phyloP scores from a whole-genome alignment of 2,888 invertebrate genomes.

The Chloroclystis v-ata region DNA sequence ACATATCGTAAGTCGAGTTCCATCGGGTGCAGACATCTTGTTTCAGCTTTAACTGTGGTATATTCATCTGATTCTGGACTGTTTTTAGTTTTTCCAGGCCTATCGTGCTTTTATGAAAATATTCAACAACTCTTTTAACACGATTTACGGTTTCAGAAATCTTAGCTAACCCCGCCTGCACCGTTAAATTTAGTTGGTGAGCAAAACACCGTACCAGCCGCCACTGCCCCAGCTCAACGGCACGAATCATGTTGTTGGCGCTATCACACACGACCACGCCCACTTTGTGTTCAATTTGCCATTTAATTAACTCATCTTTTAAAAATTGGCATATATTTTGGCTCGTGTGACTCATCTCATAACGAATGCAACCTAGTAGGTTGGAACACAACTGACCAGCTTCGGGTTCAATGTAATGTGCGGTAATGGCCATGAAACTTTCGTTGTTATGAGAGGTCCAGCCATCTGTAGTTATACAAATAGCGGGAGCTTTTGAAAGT shows the following conservation, averaged over 20 bases:
- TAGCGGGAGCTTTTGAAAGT: not conserved
- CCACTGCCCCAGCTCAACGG: not conserved
- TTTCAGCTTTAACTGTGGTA: not conserved
- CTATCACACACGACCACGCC: not conserved
- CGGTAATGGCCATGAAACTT: slow-evolving; percentile 1
- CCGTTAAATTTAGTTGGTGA: not conserved
- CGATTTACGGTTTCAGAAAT: not conserved
- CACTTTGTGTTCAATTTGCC: not conserved
- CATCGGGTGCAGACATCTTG: slow-evolving; percentile 1
- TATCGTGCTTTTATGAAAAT: not conserved
- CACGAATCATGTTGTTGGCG: not conserved
- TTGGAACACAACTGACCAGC: not conserved
- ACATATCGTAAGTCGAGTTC: slow-evolving; percentile 3
- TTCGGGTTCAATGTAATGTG: slow-evolving; percentile 1
- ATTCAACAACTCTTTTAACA: not conserved
- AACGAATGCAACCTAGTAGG: not conserved
- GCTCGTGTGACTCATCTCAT: not conserved
- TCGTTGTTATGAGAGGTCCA: slow-evolving; percentile 5
- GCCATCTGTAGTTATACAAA: slow-evolving; percentile 6
- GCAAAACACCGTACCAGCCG: not conserved
- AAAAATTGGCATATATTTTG: not conserved
- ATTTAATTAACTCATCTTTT: not conserved
- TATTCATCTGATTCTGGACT: not conserved
- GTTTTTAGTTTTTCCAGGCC: not conserved
- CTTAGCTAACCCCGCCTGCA: not conserved